Evolutionary conservation across 1,140 invertebrate genomes (phyloP).

Genomic region (Octopus sinensis): DNA sequence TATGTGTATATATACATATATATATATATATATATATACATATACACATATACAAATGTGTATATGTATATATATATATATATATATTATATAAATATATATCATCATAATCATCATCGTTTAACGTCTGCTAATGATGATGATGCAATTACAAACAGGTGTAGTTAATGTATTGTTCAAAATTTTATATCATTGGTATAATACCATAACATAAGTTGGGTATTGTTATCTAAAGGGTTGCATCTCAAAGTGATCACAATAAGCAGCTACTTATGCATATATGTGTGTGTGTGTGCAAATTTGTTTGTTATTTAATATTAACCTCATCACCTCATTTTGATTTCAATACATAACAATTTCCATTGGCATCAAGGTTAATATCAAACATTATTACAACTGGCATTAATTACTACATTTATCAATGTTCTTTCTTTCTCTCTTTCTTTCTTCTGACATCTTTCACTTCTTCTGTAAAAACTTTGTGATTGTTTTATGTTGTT

Average conservation of each 20-base stretch:
- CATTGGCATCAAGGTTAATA: too few species aligned
- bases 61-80: constrained; percentile 2
- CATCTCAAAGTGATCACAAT: background rate
- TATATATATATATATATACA: background rate
- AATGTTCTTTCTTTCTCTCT: too few species aligned
- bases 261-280: too few species aligned
- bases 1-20: background rate
- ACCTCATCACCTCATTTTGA: too few species aligned
- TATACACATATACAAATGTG: background rate
- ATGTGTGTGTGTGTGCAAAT: too few species aligned
- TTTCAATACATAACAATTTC: too few species aligned
- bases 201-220: background rate
- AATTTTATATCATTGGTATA: background rate
- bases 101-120: background rate
- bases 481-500: too few species aligned
- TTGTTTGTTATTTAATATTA: too few species aligned
- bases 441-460: too few species aligned
- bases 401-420: too few species aligned
- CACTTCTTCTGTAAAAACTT: too few species aligned
- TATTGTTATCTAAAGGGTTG: background rate
- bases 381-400: too few species aligned
- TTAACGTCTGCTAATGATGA: background rate
- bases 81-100: background rate
- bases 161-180: background rate
- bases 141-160: background rate